These are phyloP conservation scores for Drosophila tanythrix DNA, from an alignment of 2,888 invertebrate species.

Conservation along the genomic window DNA sequence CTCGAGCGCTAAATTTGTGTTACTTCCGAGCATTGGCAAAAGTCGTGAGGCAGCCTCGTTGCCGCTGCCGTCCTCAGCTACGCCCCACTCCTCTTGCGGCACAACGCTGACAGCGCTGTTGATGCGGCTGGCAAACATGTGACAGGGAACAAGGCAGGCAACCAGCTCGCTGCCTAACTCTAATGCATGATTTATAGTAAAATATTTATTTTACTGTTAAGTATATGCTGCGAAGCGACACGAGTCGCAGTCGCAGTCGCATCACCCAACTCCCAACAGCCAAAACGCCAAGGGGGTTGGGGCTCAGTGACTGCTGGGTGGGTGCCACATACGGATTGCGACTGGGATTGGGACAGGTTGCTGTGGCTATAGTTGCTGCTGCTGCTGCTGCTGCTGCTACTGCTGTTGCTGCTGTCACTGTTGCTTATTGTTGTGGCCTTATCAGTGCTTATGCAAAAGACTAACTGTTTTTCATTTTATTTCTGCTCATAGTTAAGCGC, in stretches of 20 bases:
- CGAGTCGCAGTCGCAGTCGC: slow-evolving; percentile 29
- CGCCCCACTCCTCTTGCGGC: background rate
- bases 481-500: slow-evolving; percentile 5
- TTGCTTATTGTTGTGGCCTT: slow-evolving; percentile 71
- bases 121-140: slow-evolving; percentile 68
- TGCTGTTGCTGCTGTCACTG: slow-evolving; percentile 45
- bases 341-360: slow-evolving; percentile 61
- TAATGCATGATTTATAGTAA: slow-evolving; percentile 81
- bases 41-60: slow-evolving; percentile 62
- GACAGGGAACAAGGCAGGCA: slow-evolving; percentile 76
- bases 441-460: slow-evolving; percentile 77
- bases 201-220: slow-evolving; percentile 81
- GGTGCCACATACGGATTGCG: slow-evolving; percentile 53
- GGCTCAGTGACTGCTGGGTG: slow-evolving; percentile 52
- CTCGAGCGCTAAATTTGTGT: slow-evolving; percentile 79
- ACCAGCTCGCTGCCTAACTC: slow-evolving; percentile 58
- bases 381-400: slow-evolving; percentile 12
- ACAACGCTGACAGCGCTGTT: slow-evolving; percentile 30
- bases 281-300: slow-evolving; percentile 1
- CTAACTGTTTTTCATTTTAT: slow-evolving; percentile 68
- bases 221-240: slow-evolving; percentile 66
- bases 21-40: slow-evolving; percentile 72
- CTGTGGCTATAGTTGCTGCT: slow-evolving; percentile 21
- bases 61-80: background rate
- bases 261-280: slow-evolving; percentile 14